These are phyloP conservation scores for Erebia epiphron DNA, from an alignment of 2,888 invertebrate genomes.

Conservation along the genomic window DNA sequence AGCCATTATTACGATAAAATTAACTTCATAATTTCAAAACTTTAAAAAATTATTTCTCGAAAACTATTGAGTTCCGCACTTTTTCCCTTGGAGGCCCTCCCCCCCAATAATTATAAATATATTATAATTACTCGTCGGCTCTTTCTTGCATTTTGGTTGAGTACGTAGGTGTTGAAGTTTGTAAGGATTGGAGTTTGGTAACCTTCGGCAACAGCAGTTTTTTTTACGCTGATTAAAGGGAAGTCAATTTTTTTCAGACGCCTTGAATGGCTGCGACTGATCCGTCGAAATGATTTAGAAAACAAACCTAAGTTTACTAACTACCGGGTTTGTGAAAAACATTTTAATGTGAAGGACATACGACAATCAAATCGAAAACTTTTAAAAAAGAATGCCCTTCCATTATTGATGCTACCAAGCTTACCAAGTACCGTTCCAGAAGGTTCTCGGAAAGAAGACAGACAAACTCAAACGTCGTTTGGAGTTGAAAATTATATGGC, in stretches of 20 bases:
- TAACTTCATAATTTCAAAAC: no score
- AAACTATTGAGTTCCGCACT: no score
- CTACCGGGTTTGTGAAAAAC: slow-evolving; percentile 6
- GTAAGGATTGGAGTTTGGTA: background rate
- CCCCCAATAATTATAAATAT: no score
- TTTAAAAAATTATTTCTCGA: no score
- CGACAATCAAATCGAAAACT: slow-evolving; percentile 6
- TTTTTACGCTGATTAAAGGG: background rate
- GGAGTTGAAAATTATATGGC: background rate
- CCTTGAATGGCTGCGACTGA: background rate
- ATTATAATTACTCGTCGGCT: no score
- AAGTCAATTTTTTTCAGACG: slow-evolving; percentile 10
- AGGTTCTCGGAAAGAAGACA: background rate
- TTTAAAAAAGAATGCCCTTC: slow-evolving; percentile 11
- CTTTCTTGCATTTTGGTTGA: background rate
- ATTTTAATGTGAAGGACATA: background rate
- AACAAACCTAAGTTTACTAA: slow-evolving; percentile 2
- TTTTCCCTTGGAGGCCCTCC: no score
- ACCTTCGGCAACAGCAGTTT: background rate
- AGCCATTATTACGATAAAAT: no score
- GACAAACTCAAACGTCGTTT: slow-evolving; percentile 4
- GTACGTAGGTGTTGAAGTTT: background rate
- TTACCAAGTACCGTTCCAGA: background rate
- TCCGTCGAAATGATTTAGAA: slow-evolving; percentile 5
- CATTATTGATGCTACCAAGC: slow-evolving; percentile 3